phyloP scores from a whole-genome alignment of 2,888 invertebrate genomes.

The Serripes groenlandicus region DNA sequence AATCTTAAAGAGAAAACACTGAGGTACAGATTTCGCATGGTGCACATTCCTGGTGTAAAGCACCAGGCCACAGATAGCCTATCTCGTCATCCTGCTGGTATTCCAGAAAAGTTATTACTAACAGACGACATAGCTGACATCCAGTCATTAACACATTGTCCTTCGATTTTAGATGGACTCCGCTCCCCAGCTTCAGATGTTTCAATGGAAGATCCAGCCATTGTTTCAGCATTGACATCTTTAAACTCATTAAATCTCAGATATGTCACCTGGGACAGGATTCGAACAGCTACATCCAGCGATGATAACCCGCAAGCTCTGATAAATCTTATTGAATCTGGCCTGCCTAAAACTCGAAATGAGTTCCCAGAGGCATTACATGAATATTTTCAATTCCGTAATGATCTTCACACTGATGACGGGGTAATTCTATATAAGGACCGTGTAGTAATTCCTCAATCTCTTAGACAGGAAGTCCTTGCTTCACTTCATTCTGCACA shows the following conservation, averaged over 20 bases:
- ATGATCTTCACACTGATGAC: conserved; percentile 45
- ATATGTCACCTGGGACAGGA: conserved; percentile 67
- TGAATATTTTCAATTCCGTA: conserved; percentile 37
- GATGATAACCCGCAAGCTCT: conserved; percentile 50
- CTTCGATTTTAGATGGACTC: too few species aligned
- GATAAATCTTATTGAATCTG: conserved; percentile 33
- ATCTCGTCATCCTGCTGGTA: conserved; percentile 45
- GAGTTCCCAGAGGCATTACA: conserved; percentile 35
- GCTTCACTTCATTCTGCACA: conserved; percentile 70
- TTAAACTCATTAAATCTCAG: neutral
- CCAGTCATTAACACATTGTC: too few species aligned
- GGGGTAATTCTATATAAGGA: conserved; percentile 11
- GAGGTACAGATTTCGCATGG: conserved; percentile 59
- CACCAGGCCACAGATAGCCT: conserved; percentile 41
- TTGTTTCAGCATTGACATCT: neutral
- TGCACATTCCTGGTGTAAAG: conserved; percentile 58
- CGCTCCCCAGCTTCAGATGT: neutral
- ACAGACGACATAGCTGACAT: conserved; percentile 26
- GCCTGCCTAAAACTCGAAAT: conserved; percentile 27
- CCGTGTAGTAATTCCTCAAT: neutral
- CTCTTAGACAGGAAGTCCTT: conserved; percentile 53
- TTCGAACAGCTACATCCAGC: conserved; percentile 57
- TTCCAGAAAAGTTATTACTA: conserved; percentile 18
- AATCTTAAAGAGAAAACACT: too few species aligned
- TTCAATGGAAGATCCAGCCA: conserved; percentile 10